Percentiles rank a stretch among this genome's conserved stretches.
These are phyloP conservation scores for Phasianus colchicus DNA, from an alignment of 2,113 vertebrate genomes.

Conservation along the genomic window DNA sequence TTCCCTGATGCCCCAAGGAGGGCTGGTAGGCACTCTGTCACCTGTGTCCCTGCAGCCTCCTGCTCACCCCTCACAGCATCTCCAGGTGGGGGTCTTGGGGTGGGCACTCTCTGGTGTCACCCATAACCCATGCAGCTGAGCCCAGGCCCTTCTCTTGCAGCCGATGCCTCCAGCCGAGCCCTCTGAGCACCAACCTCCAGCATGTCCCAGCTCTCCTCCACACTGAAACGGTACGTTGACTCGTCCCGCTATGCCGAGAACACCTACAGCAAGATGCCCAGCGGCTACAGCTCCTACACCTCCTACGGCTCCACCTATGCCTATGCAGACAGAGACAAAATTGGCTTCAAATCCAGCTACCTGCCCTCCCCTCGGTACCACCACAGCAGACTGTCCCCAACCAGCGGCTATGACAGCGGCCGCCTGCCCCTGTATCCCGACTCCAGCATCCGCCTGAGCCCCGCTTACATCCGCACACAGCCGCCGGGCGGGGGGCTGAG, in stretches of 20 bases:
- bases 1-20: background rate
- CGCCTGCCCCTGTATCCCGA: constrained; percentile 84
- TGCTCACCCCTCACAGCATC: too few species aligned
- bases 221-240: constrained; percentile 89
- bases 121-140: background rate
- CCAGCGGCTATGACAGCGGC: constrained; percentile 77
- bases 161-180: constrained; percentile 85
- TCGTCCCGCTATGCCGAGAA: constrained; percentile 80
- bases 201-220: constrained; percentile 96
- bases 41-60: too few species aligned
- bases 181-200: constrained; percentile 77
- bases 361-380: constrained; percentile 77
- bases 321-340: constrained; percentile 85
- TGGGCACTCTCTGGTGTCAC: background rate
- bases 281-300: constrained; percentile 87
- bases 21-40: background rate
- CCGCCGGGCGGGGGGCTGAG: constrained; percentile 80
- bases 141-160: constrained; percentile 77
- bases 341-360: constrained; percentile 84
- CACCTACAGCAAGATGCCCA: constrained; percentile 78
- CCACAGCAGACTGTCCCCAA: constrained; percentile 76
- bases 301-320: constrained; percentile 84
- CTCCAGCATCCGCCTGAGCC: constrained; percentile 71
- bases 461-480: constrained; percentile 78
- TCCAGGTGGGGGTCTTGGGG: too few species aligned